Conservation (phyloP, 1,140 invertebrate genomes). For the Neotoxoptera formosana region DNA sequence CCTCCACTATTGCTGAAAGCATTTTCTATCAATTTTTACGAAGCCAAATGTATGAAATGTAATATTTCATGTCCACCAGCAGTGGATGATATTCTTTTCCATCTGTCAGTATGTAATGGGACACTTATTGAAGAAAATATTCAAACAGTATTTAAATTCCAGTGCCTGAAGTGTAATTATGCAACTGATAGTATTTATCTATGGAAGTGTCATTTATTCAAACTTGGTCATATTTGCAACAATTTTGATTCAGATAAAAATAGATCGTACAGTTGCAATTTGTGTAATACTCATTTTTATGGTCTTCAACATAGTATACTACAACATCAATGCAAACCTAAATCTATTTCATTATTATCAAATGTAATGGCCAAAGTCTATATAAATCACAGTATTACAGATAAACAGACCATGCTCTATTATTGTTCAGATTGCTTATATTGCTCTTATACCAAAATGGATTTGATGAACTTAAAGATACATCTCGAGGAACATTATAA, state of each 20-base stretch:
- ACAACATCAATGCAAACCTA: neutral
- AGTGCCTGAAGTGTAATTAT: neutral
- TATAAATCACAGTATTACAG: neutral
- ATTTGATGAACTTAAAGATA: neutral
- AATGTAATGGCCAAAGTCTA: neutral
- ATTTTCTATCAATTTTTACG: neutral
- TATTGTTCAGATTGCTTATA: neutral
- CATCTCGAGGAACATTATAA: neutral
- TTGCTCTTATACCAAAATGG: neutral
- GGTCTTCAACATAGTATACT: neutral
- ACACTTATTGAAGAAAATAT: neutral
- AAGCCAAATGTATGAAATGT: neutral
- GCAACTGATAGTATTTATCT: neutral
- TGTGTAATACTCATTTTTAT: neutral
- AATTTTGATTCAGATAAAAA: neutral
- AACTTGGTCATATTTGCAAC: neutral
- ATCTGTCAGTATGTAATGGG: neutral
- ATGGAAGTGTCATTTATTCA: neutral
- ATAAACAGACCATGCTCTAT: neutral
- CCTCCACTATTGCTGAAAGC: neutral
- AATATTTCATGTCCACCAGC: neutral
- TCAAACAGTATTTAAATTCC: neutral
- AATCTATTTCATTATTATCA: neutral
- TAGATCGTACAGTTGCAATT: neutral
- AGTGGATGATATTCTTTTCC: neutral